phyloP scores from a whole-genome alignment of 2,113 vertebrate species.

The Abramis brama region DNA sequence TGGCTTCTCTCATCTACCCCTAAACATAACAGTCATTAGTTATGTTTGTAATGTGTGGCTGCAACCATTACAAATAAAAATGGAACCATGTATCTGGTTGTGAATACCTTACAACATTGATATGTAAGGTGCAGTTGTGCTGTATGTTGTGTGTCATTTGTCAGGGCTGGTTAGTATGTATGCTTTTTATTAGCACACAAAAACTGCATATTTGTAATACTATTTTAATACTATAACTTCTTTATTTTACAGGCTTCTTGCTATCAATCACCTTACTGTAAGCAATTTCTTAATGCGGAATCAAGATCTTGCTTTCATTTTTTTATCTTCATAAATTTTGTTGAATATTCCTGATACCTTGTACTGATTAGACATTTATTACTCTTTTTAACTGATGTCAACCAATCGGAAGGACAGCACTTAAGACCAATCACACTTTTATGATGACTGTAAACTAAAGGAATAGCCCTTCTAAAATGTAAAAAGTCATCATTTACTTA shows the following conservation, averaged over 20 bases:
- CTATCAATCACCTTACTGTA: neutral
- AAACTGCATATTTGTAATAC: neutral
- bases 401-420: conserved; percentile 5
- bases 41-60: conserved; percentile 39
- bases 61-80: conserved; percentile 40
- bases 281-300: neutral
- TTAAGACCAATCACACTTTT: neutral
- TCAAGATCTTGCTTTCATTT: conserved; percentile 19
- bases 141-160: neutral
- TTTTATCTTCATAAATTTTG: neutral
- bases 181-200: neutral
- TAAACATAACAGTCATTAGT: conserved; percentile 47
- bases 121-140: neutral
- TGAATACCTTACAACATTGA: neutral
- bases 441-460: neutral
- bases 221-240: neutral
- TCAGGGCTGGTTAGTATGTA: neutral
- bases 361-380: conserved; percentile 30
- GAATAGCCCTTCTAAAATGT: neutral
- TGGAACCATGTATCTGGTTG: conserved; percentile 1
- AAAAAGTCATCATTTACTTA: neutral
- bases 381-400: conserved; percentile 2
- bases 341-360: neutral
- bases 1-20: conserved; percentile 50
- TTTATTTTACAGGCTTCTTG: neutral